Percentiles rank a stretch among this genome's conserved stretches.
Conservation (phyloP, 2,888 invertebrate species). For the Cheilosia scutellata region DNA sequence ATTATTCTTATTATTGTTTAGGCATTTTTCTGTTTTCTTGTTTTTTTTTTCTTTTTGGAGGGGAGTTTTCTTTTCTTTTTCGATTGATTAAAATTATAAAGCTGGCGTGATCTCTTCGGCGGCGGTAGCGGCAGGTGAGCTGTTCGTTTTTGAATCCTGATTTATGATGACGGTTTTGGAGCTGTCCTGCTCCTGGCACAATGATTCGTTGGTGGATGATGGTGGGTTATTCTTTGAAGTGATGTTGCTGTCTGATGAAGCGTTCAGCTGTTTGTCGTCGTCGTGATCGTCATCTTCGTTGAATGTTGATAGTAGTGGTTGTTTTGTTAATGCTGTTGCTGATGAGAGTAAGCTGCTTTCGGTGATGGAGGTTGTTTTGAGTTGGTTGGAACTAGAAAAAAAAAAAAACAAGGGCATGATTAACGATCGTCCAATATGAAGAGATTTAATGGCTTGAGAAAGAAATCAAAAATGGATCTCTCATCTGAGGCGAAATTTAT, state of each 20-base stretch:
- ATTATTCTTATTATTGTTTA: conserved; percentile 67
- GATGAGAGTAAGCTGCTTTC: conserved; percentile 58
- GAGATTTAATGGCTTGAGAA: no score
- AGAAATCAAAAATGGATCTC: no score
- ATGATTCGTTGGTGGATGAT: conserved; percentile 74
- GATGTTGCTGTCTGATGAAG: conserved; percentile 68
- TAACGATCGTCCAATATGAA: no score
- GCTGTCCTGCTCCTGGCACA: conserved; percentile 71
- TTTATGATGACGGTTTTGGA: conserved; percentile 58
- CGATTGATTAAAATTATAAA: conserved; percentile 67
- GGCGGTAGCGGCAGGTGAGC: conserved; percentile 65
- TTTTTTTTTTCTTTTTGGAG: conserved; percentile 68
- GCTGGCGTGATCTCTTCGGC: conserved; percentile 72
- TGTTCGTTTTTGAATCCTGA: conserved; percentile 70
- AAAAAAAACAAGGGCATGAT: background rate
- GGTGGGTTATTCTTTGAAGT: conserved; percentile 65
- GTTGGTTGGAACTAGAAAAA: conserved; percentile 50
- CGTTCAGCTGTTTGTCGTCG: conserved; percentile 43
- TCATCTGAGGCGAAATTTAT: no score
- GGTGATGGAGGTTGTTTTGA: conserved; percentile 54
- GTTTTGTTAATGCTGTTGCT: conserved; percentile 23
- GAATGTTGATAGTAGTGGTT: conserved; percentile 61
- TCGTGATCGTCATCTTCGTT: conserved; percentile 64
- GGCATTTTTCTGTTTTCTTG: conserved; percentile 16
- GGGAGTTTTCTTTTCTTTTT: conserved; percentile 62